Evolutionary conservation across 1,140 invertebrate genomes (phyloP).

Genomic region (Chrysopa pallens): DNA sequence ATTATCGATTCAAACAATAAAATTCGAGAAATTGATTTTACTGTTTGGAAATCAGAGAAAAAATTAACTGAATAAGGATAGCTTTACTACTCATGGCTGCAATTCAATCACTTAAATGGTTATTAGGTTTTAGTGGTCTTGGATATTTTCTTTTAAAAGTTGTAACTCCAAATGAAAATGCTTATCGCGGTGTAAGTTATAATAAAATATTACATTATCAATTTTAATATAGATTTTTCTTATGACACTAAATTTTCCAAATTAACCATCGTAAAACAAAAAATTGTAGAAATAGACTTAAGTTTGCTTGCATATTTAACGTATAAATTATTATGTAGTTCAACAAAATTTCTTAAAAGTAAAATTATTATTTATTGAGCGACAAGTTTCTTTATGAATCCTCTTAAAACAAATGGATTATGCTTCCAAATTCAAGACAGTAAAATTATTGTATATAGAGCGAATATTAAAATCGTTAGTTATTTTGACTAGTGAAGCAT

Average conservation of each 20-base stretch:
- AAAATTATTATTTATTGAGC: no score
- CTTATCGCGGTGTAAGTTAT: neutral
- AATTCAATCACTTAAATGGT: conserved; percentile 33
- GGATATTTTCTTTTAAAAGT: conserved; percentile 32
- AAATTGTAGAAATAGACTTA: no score
- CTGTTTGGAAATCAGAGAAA: conserved; percentile 27
- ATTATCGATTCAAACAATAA: conserved; percentile 24
- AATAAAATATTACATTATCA: neutral
- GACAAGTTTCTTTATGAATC: no score
- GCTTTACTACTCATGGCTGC: conserved; percentile 16
- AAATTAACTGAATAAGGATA: conserved; percentile 16
- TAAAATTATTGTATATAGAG: no score
- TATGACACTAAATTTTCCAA: neutral
- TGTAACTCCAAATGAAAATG: conserved; percentile 31
- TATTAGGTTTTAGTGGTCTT: conserved; percentile 28
- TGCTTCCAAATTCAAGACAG: no score
- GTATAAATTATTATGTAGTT: no score
- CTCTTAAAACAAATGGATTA: no score
- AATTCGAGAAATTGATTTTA: conserved; percentile 27
- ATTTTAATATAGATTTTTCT: no score
- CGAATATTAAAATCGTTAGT: no score
- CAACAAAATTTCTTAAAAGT: no score
- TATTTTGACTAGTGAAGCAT: no score
- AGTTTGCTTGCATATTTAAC: no score
- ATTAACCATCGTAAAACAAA: conserved; percentile 1